Percentiles rank a stretch among this genome's conserved stretches.
These are phyloP conservation scores for Hydropsyche tenuis DNA, from an alignment of 1,140 invertebrate genomes.

Conservation along the genomic window DNA sequence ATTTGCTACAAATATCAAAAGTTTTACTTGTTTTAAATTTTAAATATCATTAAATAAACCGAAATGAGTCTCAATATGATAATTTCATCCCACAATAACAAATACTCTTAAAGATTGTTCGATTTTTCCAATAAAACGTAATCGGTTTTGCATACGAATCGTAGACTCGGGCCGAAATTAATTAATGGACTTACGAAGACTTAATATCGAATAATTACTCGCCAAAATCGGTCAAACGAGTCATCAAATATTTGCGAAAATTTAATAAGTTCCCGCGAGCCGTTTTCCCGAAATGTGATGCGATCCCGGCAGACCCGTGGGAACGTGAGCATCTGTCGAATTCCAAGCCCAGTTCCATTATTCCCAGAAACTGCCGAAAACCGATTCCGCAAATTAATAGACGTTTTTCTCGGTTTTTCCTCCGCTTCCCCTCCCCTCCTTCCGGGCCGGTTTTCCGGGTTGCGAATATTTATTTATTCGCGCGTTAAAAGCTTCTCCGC, in stretches of 20 bases:
- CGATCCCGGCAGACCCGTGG: conserved; percentile 19
- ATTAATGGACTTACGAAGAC: conserved; percentile 12
- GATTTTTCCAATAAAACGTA: not conserved
- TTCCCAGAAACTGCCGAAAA: not conserved
- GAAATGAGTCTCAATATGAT: no score
- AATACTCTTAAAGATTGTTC: not conserved
- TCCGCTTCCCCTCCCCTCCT: not conserved
- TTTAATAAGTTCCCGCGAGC: conserved; percentile 23
- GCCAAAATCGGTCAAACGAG: not conserved
- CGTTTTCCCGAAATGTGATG: conserved; percentile 17
- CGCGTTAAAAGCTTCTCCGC: conserved; percentile 21
- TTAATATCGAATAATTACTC: conserved; percentile 18
- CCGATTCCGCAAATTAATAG: conserved; percentile 2
- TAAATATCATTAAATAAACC: no score
- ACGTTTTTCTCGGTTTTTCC: not conserved
- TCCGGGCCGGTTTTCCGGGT: not conserved
- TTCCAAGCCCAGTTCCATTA: not conserved
- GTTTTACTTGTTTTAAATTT: no score
- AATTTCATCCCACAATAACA: no score
- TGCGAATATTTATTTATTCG: conserved; percentile 37
- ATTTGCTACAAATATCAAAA: no score
- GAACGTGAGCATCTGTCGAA: conserved; percentile 1
- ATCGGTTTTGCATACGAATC: not conserved
- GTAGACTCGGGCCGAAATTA: not conserved
- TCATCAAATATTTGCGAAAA: conserved; percentile 11